Evolutionary conservation across 2,797 vertebrate genomes (phyloP).

Genomic region (Esox lucius): DNA sequence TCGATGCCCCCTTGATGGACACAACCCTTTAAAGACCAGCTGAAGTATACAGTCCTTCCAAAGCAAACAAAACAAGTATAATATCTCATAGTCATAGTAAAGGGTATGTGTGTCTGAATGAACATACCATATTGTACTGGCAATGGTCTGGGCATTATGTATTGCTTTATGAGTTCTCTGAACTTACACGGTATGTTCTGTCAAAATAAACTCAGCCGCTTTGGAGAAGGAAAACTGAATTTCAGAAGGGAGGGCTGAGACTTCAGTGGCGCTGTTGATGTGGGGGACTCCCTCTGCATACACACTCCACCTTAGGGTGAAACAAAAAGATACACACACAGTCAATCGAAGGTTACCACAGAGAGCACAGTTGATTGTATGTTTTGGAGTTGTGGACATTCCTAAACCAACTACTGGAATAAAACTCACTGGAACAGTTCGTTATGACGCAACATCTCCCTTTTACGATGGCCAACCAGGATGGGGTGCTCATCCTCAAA

Average conservation of each 20-base stretch:
- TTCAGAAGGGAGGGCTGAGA: constrained; percentile 39
- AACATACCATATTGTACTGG: neutral
- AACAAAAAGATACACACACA: neutral
- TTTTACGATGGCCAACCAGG: constrained; percentile 25
- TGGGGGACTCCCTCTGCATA: constrained; percentile 30
- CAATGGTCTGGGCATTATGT: neutral
- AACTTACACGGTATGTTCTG: constrained; percentile 21
- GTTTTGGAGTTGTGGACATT: neutral
- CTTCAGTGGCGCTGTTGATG: neutral
- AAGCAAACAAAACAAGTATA: too few species aligned
- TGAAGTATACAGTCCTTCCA: too few species aligned
- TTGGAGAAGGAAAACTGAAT: constrained; percentile 26
- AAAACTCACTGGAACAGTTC: constrained; percentile 50
- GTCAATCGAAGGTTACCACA: neutral
- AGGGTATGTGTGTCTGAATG: neutral
- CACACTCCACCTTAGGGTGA: constrained; percentile 42
- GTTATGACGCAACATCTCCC: constrained; percentile 32
- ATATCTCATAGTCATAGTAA: neutral
- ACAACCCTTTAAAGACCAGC: too few species aligned
- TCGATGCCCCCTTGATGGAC: too few species aligned
- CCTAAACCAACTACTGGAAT: neutral
- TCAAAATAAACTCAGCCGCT: neutral
- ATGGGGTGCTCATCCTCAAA: constrained; percentile 43
- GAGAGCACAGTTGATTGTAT: neutral
- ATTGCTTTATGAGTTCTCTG: neutral